These are phyloP conservation scores for Hemiprocne comata DNA, from an alignment of 2,113 vertebrate genomes.

Conservation along the genomic window DNA sequence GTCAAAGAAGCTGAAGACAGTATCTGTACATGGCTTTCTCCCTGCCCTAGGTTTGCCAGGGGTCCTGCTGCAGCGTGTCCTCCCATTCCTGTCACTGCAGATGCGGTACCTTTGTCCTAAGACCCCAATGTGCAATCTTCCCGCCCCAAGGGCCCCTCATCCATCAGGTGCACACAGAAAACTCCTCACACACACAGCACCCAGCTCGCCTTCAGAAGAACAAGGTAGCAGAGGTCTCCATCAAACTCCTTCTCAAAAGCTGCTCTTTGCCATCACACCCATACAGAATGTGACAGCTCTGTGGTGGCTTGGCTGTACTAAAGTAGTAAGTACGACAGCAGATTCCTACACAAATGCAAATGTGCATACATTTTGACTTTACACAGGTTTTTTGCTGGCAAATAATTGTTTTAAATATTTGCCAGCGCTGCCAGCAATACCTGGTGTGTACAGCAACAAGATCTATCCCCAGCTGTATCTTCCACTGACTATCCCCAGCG, in stretches of 20 bases:
- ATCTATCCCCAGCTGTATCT: background rate
- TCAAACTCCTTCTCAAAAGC: background rate
- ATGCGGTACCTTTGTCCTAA: background rate
- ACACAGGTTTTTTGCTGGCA: background rate
- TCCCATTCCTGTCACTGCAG: background rate
- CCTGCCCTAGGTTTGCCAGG: background rate
- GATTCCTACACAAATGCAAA: background rate
- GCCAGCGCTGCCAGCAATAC: background rate
- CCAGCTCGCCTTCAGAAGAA: background rate
- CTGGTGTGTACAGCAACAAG: background rate
- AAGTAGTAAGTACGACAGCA: rapidly evolving
- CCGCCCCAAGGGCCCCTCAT: background rate
- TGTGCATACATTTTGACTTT: background rate
- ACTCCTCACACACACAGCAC: background rate
- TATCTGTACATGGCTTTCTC: background rate
- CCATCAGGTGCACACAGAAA: rapidly evolving
- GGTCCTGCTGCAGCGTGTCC: background rate
- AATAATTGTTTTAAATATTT: background rate
- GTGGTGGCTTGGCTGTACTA: background rate
- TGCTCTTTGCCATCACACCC: background rate
- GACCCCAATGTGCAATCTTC: rapidly evolving
- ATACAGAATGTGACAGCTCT: background rate
- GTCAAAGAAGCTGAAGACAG: background rate
- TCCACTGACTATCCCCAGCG: background rate
- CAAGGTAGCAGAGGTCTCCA: background rate